phyloP scores from a whole-genome alignment of 2,888 invertebrate genomes.

The Diarsia rubi region DNA sequence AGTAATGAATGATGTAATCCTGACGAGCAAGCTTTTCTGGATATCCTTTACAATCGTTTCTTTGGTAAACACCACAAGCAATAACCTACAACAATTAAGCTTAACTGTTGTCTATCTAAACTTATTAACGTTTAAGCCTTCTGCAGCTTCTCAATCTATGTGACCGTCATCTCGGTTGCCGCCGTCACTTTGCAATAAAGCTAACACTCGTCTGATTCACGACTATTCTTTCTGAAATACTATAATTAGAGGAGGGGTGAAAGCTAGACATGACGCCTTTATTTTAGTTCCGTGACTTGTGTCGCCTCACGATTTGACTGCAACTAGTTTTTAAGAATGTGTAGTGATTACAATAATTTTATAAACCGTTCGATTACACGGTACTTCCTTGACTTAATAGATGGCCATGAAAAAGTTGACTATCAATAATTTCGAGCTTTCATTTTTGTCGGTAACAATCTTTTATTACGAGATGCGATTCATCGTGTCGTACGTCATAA shows the following conservation, averaged over 20 bases:
- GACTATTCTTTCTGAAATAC: slow-evolving; percentile 76
- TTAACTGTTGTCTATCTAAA: neutral
- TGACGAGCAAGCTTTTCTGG: neutral
- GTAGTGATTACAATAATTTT: slow-evolving; percentile 70
- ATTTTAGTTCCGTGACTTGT: slow-evolving; percentile 77
- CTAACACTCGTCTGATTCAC: slow-evolving; percentile 76
- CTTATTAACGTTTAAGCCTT: slow-evolving; percentile 10
- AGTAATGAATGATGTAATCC: neutral
- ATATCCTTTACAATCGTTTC: neutral
- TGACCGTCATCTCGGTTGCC: slow-evolving; percentile 70
- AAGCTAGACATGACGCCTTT: slow-evolving; percentile 77
- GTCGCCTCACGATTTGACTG: slow-evolving; percentile 75
- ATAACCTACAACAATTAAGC: neutral
- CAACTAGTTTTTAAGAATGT: slow-evolving; percentile 66
- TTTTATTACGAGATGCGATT: slow-evolving; percentile 35
- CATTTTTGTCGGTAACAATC: slow-evolving; percentile 50
- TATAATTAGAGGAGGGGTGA: slow-evolving; percentile 83
- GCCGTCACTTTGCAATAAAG: slow-evolving; percentile 60
- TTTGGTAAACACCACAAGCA: neutral
- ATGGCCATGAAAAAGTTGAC: slow-evolving; percentile 51
- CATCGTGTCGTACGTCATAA: slow-evolving; percentile 31
- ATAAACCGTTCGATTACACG: slow-evolving; percentile 55
- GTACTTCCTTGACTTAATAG: slow-evolving; percentile 53
- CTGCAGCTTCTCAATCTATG: slow-evolving; percentile 24
- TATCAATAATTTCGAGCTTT: slow-evolving; percentile 60